Evolutionary conservation across 2,113 vertebrate genomes (phyloP).

Genomic region (Neogale vison): DNA sequence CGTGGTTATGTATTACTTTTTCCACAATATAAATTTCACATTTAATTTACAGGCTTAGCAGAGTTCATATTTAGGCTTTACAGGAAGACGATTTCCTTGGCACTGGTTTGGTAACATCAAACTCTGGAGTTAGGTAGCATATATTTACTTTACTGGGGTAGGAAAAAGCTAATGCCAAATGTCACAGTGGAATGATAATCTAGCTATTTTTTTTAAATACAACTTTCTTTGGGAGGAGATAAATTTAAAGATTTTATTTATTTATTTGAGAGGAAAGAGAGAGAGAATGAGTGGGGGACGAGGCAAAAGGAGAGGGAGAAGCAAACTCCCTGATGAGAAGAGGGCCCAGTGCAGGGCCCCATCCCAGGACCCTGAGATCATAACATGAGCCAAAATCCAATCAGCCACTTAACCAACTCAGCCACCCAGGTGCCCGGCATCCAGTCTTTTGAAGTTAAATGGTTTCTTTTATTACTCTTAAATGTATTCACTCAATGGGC

Average conservation of each 20-base stretch:
- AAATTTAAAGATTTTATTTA: not conserved
- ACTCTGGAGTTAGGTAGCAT: not conserved
- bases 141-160: not conserved
- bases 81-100: not conserved
- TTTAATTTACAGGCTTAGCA: not conserved
- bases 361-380: not conserved
- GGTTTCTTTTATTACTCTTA: not conserved
- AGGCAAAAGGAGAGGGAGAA: not conserved
- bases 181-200: not conserved
- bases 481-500: not conserved
- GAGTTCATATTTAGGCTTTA: not conserved
- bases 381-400: not conserved
- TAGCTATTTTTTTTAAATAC: not conserved
- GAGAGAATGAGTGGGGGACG: not conserved
- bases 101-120: not conserved
- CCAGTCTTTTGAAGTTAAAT: not conserved
- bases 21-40: not conserved
- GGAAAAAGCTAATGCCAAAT: not conserved
- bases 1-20: not conserved
- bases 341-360: no score
- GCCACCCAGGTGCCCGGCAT: not conserved
- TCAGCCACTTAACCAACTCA: not conserved
- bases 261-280: no score
- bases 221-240: not conserved
- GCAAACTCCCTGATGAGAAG: not conserved